These are phyloP conservation scores for Cheilosia vulpina DNA, from an alignment of 2,888 invertebrate species.

Conservation along the genomic window DNA sequence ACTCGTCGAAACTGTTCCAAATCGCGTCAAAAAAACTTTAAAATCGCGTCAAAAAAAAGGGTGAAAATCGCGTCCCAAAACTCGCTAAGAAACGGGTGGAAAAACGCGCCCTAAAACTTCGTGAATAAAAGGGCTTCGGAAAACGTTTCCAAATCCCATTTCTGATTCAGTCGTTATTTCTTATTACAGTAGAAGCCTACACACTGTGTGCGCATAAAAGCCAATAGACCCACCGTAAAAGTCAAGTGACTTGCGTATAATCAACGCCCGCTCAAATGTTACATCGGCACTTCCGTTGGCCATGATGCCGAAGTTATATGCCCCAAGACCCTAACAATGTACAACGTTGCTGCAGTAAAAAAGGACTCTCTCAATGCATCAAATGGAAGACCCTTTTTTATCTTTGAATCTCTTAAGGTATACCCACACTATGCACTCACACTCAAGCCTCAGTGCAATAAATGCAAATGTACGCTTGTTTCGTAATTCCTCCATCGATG, in stretches of 20 bases:
- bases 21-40: too few relatives aligned
- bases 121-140: too few relatives aligned
- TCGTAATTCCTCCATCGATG: not conserved
- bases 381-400: not conserved
- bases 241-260: conserved; percentile 11
- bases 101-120: too few relatives aligned
- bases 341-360: conserved; percentile 12
- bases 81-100: too few relatives aligned
- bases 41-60: too few relatives aligned
- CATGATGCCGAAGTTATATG: conserved; percentile 1
- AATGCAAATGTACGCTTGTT: conserved; percentile 2
- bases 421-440: not conserved
- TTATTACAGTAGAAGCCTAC: conserved; percentile 17
- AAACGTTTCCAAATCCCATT: not conserved
- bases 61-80: too few relatives aligned
- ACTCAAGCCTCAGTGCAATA: not conserved
- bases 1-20: too few relatives aligned
- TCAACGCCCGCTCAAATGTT: conserved; percentile 22
- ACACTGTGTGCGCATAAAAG: conserved; percentile 2
- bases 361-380: not conserved
- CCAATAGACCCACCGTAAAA: not conserved
- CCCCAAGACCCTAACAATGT: not conserved
- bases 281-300: conserved; percentile 26
- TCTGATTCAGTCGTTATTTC: conserved; percentile 10
- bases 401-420: not conserved